Evolutionary conservation across 2,113 vertebrate species (phyloP).

Genomic region (Corvus cornix): DNA sequence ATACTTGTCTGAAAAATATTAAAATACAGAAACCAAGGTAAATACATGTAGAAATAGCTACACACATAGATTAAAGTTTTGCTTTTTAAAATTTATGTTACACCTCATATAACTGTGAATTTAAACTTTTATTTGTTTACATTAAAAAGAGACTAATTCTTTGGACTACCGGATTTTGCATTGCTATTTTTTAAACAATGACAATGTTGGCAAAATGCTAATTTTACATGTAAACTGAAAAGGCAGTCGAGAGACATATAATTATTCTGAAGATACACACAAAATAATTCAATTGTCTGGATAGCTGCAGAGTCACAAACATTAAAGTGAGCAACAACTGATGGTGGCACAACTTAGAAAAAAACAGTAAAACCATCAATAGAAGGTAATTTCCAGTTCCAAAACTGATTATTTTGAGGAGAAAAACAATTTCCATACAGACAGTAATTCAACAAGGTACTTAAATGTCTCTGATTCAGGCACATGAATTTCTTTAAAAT

Average conservation of each 20-base stretch:
- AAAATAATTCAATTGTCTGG: not conserved
- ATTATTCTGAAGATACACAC: not conserved
- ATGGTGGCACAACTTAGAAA: not conserved
- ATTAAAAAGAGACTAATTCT: not conserved
- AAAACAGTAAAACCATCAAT: not conserved
- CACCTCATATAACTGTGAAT: not conserved
- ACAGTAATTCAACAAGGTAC: not conserved
- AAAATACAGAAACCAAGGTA: not conserved
- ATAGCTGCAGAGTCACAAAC: not conserved
- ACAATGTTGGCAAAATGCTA: not conserved
- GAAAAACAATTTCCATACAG: not conserved
- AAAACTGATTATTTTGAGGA: not conserved
- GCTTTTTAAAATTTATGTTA: not conserved
- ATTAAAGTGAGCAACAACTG: not conserved
- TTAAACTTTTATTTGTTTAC: not conserved
- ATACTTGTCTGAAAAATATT: constrained; percentile 87
- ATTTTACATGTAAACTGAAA: not conserved
- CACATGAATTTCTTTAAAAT: not conserved
- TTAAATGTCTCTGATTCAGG: not conserved
- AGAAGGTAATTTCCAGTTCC: not conserved
- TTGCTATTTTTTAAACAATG: not conserved
- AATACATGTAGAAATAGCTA: not conserved
- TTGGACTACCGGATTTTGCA: not conserved
- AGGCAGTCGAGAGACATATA: not conserved
- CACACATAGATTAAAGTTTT: not conserved